phyloP scores from a whole-genome alignment of 2,113 vertebrate species.

The Axis porcinus region DNA sequence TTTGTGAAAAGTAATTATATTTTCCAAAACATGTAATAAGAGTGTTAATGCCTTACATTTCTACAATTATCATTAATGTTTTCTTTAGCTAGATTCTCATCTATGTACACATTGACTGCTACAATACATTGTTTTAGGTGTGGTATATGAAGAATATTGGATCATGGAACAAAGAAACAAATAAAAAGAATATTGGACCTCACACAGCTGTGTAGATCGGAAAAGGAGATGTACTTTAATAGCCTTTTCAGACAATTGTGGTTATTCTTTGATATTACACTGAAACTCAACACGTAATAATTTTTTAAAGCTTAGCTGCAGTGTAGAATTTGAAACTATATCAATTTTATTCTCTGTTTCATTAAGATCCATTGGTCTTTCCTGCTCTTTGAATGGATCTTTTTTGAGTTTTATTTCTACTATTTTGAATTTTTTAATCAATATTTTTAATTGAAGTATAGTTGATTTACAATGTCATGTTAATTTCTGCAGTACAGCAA shows the following conservation, averaged over 20 bases:
- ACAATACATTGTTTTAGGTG: background rate
- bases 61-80: background rate
- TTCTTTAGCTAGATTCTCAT: background rate
- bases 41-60: background rate
- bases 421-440: background rate
- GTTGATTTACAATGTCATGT: background rate
- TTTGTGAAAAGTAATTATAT: conserved; percentile 1
- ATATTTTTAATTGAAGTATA: background rate
- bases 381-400: background rate
- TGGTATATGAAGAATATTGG: background rate
- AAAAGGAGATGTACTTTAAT: background rate
- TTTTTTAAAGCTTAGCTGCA: background rate
- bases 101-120: background rate
- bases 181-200: background rate
- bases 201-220: background rate
- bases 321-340: background rate
- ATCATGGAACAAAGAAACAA: background rate
- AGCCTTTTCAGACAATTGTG: background rate
- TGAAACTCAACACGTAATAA: background rate
- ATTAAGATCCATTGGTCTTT: background rate
- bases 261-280: background rate
- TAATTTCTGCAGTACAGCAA: background rate
- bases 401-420: background rate
- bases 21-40: background rate
- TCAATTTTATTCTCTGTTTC: background rate